phyloP scores from a whole-genome alignment of 2,797 vertebrate genomes.

The Notamacropus eugenii region DNA sequence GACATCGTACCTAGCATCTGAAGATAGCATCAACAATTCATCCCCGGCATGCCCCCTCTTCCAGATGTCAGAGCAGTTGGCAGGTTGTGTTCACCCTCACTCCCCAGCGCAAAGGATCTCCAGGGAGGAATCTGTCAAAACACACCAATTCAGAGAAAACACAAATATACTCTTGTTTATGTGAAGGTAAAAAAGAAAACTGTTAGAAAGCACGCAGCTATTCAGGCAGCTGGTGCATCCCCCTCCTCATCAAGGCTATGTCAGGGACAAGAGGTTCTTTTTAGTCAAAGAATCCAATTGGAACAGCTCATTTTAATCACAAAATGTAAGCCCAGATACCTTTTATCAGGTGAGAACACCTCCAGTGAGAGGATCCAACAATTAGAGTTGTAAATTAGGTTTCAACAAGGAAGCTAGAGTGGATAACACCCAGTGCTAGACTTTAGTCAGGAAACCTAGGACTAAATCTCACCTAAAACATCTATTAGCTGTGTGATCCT shows the following conservation, averaged over 20 bases:
- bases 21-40: background rate
- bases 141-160: background rate
- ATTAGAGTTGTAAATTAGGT: background rate
- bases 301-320: background rate
- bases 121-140: background rate
- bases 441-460: background rate
- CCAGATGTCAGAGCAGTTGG: background rate
- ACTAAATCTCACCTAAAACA: background rate
- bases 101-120: background rate
- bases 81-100: background rate
- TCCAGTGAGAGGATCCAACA: background rate
- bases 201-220: background rate
- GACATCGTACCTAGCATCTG: background rate
- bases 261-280: background rate
- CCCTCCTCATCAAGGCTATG: background rate
- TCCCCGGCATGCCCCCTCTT: background rate
- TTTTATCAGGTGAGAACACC: background rate
- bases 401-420: background rate
- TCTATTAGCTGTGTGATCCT: background rate
- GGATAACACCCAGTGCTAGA: background rate
- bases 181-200: background rate
- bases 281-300: background rate
- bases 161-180: background rate
- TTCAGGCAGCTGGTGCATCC: background rate
- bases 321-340: background rate